A percentile compares a stretch with the other conserved stretches of the same genome.
Evolutionary conservation across 2,888 invertebrate genomes (phyloP).

Genomic region (Flabesymbios commensalis): DNA sequence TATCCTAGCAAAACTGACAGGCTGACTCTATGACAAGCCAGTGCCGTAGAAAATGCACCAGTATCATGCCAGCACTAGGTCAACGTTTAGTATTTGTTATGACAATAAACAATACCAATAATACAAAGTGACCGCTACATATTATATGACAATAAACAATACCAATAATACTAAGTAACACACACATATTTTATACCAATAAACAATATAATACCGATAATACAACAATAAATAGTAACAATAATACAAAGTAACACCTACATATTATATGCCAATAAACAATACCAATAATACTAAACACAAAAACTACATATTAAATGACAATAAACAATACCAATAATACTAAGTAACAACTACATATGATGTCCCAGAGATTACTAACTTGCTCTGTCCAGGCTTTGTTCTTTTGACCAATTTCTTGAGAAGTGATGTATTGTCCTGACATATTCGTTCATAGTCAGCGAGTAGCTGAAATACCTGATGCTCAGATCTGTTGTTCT

Average conservation of each 20-base stretch:
- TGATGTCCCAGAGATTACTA: neutral
- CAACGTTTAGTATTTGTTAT: too few relatives aligned
- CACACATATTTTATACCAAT: neutral
- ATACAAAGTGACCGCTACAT: too few relatives aligned
- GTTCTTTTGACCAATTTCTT: neutral
- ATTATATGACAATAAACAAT: too few relatives aligned
- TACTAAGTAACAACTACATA: neutral
- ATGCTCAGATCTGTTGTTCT: neutral
- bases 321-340: too few relatives aligned
- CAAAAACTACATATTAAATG: neutral
- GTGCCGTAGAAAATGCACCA: too few relatives aligned
- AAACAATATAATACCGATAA: neutral
- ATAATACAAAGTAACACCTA: neutral
- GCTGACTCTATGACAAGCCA: too few relatives aligned
- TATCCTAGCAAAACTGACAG: too few relatives aligned
- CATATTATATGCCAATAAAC: too few relatives aligned
- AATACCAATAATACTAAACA: too few relatives aligned
- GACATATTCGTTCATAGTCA: neutral
- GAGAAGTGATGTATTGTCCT: neutral
- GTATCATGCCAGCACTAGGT: too few relatives aligned
- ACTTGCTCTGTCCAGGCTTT: slow-evolving; percentile 1
- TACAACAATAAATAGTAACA: neutral
- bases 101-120: too few relatives aligned
- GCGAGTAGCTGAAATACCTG: slow-evolving; percentile 1
- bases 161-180: neutral